These are phyloP conservation scores for Aleiodes testaceus DNA, from an alignment of 2,888 invertebrate species.

Conservation along the genomic window DNA sequence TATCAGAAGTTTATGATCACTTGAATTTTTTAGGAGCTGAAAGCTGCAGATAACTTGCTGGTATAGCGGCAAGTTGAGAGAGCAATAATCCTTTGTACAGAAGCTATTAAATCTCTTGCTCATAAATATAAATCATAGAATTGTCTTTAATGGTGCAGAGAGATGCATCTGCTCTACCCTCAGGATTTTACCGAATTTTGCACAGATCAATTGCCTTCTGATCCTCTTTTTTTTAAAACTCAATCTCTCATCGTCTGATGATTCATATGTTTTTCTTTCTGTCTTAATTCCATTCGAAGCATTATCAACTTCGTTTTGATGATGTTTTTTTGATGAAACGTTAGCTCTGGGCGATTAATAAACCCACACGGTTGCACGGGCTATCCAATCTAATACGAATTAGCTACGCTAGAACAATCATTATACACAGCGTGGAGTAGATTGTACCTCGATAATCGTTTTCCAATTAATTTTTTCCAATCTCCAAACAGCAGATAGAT, in stretches of 20 bases:
- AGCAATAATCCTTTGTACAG: constrained; percentile 54
- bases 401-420: constrained; percentile 53
- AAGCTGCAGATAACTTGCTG: constrained; percentile 32
- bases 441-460: constrained; percentile 60
- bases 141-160: constrained; percentile 57
- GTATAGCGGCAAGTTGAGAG: constrained; percentile 40
- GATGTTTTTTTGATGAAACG: constrained; percentile 38
- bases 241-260: constrained; percentile 10
- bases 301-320: constrained; percentile 11
- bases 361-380: constrained; percentile 37
- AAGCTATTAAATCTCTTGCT: constrained; percentile 68
- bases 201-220: background rate
- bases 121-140: constrained; percentile 71
- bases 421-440: constrained; percentile 45
- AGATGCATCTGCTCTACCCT: constrained; percentile 62
- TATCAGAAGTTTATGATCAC: constrained; percentile 42
- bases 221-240: background rate
- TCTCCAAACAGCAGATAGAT: constrained; percentile 22
- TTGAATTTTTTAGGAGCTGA: constrained; percentile 37
- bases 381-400: constrained; percentile 52
- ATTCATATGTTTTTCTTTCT: constrained; percentile 12
- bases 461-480: constrained; percentile 68
- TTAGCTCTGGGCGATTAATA: constrained; percentile 36
- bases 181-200: constrained; percentile 62
- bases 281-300: no score